A percentile compares a stretch with the other conserved stretches of the same genome.
phyloP scores from a whole-genome alignment of 2,888 invertebrate genomes.

The Carterocephalus palaemon region DNA sequence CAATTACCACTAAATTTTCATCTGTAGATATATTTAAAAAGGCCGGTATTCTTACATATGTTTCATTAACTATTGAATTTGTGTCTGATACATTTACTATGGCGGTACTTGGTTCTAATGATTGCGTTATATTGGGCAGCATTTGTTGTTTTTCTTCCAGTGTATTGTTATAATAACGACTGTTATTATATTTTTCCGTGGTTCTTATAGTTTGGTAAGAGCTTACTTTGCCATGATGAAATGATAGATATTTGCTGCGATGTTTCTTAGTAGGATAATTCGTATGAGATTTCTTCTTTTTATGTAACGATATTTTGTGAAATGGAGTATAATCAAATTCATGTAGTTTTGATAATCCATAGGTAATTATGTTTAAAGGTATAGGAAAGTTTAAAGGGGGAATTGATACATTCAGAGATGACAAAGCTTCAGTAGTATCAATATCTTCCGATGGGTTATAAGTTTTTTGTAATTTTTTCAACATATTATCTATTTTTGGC shows the following conservation, averaged over 20 bases:
- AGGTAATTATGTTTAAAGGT: constrained; percentile 35
- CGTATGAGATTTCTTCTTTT: constrained; percentile 58
- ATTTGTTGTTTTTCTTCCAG: constrained; percentile 28
- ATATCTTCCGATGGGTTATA: constrained; percentile 37
- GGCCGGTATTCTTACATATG: neutral
- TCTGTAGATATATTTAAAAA: constrained; percentile 43
- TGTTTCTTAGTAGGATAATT: constrained; percentile 57
- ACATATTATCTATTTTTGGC: constrained; percentile 49
- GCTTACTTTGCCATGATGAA: constrained; percentile 34
- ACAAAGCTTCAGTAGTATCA: constrained; percentile 43
- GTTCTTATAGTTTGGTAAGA: constrained; percentile 48
- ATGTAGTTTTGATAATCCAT: constrained; percentile 11
- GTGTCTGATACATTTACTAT: too few relatives aligned
- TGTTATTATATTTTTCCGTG: constrained; percentile 36
- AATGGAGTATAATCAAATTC: constrained; percentile 41
- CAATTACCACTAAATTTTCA: constrained; percentile 12
- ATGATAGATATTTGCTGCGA: constrained; percentile 44
- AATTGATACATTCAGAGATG: constrained; percentile 48
- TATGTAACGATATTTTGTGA: constrained; percentile 61
- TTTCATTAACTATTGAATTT: constrained; percentile 1
- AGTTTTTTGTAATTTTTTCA: constrained; percentile 36
- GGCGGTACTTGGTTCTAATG: neutral
- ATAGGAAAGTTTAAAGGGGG: constrained; percentile 56
- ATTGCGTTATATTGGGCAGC: neutral
- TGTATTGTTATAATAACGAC: constrained; percentile 27